These are phyloP conservation scores for Diachasma alloeum DNA, from an alignment of 1,140 invertebrate genomes.

Conservation along the genomic window DNA sequence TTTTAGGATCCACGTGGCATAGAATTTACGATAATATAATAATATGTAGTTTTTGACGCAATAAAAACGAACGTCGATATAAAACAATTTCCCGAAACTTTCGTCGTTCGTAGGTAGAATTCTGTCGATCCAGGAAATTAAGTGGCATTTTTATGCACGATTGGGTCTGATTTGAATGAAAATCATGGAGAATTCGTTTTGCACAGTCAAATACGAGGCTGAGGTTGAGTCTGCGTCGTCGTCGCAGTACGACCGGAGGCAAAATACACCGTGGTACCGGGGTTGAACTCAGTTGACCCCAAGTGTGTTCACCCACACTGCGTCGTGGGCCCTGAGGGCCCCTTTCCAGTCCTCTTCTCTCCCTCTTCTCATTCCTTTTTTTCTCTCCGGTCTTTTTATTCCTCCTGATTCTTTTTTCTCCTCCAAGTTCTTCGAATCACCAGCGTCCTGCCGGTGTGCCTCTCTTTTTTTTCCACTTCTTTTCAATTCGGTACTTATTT, in stretches of 20 bases:
- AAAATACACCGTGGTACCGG: conserved; percentile 6
- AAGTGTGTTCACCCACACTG: conserved; percentile 28
- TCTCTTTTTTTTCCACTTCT: background rate
- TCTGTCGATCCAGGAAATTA: background rate
- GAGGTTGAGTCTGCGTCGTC: background rate
- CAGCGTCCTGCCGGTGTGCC: background rate
- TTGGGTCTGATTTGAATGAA: background rate
- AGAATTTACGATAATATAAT: too few relatives aligned
- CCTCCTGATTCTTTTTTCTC: background rate
- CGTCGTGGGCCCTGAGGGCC: background rate
- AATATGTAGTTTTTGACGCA: too few relatives aligned
- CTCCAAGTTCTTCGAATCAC: conserved; percentile 3
- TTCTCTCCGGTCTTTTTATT: background rate
- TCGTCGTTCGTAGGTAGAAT: background rate
- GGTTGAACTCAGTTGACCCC: conserved; percentile 33
- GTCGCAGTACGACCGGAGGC: background rate
- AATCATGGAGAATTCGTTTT: conserved; percentile 24
- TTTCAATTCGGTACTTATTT: background rate
- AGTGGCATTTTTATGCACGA: background rate
- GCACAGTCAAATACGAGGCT: conserved; percentile 21
- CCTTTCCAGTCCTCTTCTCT: conserved; percentile 9
- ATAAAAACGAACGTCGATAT: too few relatives aligned
- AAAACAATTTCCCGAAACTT: too few relatives aligned
- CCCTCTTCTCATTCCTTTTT: background rate
- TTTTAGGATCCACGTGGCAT: too few relatives aligned